Evolutionary conservation across 2,888 invertebrate species (phyloP), one percentile per base, ranked within the genome.

Genomic region (Silvanus unidentatus): DNA sequence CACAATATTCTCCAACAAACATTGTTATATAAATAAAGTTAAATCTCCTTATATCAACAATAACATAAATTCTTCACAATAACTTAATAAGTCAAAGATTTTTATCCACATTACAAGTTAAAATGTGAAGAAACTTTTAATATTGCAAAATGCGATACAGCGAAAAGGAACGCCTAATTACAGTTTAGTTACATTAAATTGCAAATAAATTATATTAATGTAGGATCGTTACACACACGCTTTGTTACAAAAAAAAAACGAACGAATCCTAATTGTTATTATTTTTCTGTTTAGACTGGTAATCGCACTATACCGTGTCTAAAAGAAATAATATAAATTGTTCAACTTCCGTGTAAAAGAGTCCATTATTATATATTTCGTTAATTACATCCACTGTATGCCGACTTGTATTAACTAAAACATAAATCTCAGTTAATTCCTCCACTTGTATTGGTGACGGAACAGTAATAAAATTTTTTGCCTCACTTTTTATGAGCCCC

Each of bases 301-400:
- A 61, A 61, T 60, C 48, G 57, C 57, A 44, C 46, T 53, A 60
- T 60, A 59, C 59, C 60, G 57, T 61, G 60, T 58, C 55, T 52
- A 53, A 54, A 48, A 47, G 43, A 45, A 55, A 55, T 56, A 50
- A 57, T 54, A 48, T 54, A 55, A 58, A 59, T 58, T 55, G 55
- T 50, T 53, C 54, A 48, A 54, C 55, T 60, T 59, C 59, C 59
- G 59, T 49, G 52, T 57, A 55, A 58, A 53, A 50, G 49, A 50
- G 47, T 38, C 49, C 48, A 49, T 50, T 53, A 50, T 49, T 49
- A 39, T 36, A 42, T 49, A 47, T 47, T 39, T 43, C 35, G 40
- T 40, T 39, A 37, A 37, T 37, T 37, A 37, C n/a, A 37, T 15
- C 14, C 13, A 5, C 15, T 37, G 37, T 37, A 9, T 37, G 9